Evolutionary conservation across 2,113 vertebrate species (phyloP), one percentile per base, ranked within the genome.

Genomic region (Lasiurus cinereus): DNA sequence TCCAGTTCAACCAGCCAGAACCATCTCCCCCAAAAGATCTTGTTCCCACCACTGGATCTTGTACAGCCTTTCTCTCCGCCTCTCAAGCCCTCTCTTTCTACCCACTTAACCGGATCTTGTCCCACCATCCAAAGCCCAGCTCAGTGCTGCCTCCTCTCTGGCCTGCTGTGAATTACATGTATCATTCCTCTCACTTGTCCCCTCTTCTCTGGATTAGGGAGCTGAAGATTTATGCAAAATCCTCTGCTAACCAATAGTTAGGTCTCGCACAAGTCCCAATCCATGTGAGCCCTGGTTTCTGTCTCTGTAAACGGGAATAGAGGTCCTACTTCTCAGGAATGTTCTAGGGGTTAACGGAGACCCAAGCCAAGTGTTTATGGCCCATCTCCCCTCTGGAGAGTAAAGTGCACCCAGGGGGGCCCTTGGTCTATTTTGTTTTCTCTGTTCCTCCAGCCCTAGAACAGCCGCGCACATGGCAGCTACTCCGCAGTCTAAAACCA

Each of bases 401-500:
- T 29, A 43, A 52, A 70, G 73, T 21, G 22, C 50, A 27, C 59
- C 22, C 4, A 5, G 11, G 16, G 2, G 1, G 78, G 43, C 19
- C 46, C 21, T 89, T 82, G 21, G 11, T 31, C 18, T 59, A 6
- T 72, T 90, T 72, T 48, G 48, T 85, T 88, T 76, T 79, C 54
- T 52, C 50, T 72, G 18, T 33, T 82, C 46, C 22, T 59, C 33
- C 9, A 16, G 10, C 15, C 52, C 50, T n/a, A 72, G 56, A 50
- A 36, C 6, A 22, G 52, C 16, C 15, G 24, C 27, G 46, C 36
- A 62, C 39, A 7, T 19, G 67, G 22, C 39, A 43, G 59, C 66
- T 67, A 64, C 56, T 90, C 82, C 16, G 43, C 50, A 69, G 46
- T 93, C 92, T 78, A 5, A 91, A 91, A 70, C 50, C 64, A 82